Conservation (phyloP, 2,888 invertebrate species). For the Seira musarum region DNA sequence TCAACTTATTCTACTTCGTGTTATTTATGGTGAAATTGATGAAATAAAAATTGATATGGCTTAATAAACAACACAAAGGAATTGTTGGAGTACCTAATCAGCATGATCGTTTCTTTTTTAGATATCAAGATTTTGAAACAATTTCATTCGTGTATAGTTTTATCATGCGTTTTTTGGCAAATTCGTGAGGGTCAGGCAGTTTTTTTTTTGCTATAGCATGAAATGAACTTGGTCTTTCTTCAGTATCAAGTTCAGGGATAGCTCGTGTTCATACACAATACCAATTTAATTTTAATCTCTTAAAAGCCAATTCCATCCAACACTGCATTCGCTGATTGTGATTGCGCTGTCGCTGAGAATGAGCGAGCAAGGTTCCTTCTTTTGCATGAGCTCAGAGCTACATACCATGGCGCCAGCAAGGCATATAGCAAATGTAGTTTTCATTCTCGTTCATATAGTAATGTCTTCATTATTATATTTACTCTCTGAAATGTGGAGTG, state of each 20-base stretch:
- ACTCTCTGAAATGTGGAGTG: neutral
- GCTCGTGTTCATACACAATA: neutral
- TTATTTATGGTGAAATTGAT: conserved; percentile 9
- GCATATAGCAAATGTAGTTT: neutral
- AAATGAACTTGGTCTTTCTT: conserved; percentile 22
- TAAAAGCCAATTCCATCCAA: neutral
- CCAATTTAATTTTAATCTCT: neutral
- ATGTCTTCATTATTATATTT: neutral
- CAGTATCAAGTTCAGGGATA: conserved; percentile 29
- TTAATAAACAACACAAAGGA: too few relatives aligned
- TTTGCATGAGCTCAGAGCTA: neutral
- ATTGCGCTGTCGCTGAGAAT: neutral
- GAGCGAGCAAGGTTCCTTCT: neutral
- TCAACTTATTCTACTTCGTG: neutral
- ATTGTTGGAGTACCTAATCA: too few relatives aligned
- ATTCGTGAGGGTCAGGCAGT: too few relatives aligned
- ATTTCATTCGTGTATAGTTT: too few relatives aligned
- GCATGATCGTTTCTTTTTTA: too few relatives aligned
- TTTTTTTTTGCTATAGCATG: too few relatives aligned
- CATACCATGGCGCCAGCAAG: too few relatives aligned
- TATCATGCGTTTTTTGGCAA: too few relatives aligned
- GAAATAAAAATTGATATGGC: too few relatives aligned
- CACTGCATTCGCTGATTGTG: neutral
- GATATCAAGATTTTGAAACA: too few relatives aligned
- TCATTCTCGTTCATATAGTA: neutral